Conservation (phyloP, 2,888 invertebrate genomes). For the Eurytoma adleriae region DNA sequence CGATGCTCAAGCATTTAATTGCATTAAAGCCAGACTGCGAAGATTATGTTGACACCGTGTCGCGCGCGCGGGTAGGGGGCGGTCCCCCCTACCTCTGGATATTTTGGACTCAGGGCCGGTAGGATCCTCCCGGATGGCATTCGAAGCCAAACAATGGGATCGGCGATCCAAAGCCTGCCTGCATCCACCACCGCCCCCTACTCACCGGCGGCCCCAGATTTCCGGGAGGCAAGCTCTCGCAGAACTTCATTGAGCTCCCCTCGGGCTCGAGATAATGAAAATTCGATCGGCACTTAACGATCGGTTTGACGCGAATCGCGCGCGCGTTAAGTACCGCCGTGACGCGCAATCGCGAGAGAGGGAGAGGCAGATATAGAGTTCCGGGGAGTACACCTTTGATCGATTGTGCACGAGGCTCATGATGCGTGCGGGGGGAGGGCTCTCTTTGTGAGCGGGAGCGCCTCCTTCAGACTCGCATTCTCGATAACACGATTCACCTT, state of each 20-base stretch:
- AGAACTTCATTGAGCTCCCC: background rate
- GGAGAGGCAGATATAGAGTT: background rate
- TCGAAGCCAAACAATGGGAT: background rate
- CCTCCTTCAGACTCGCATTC: too few relatives aligned
- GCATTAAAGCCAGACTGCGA: slow-evolving; percentile 11
- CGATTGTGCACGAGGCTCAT: slow-evolving; percentile 9
- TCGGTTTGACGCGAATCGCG: slow-evolving; percentile 34
- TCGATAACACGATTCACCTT: background rate
- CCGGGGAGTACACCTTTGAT: slow-evolving; percentile 18
- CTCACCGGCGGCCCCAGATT: background rate
- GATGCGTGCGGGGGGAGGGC: background rate
- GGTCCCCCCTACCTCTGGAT: background rate
- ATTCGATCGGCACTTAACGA: slow-evolving; percentile 48
- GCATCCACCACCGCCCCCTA: too few relatives aligned
- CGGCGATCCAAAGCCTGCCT: too few relatives aligned
- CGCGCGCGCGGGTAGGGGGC: background rate
- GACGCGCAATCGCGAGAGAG: background rate
- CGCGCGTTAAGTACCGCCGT: background rate
- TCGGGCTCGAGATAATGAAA: slow-evolving; percentile 27
- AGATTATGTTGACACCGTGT: slow-evolving; percentile 26
- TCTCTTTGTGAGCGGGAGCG: slow-evolving; percentile 6
- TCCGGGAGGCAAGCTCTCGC: slow-evolving; percentile 15
- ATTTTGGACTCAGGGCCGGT: background rate
- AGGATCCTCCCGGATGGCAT: background rate
- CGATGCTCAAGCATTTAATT: slow-evolving; percentile 10